Percentiles rank a stretch among this genome's conserved stretches.
Conservation (phyloP, 2,888 invertebrate genomes). For the Tachystola acroxantha region DNA sequence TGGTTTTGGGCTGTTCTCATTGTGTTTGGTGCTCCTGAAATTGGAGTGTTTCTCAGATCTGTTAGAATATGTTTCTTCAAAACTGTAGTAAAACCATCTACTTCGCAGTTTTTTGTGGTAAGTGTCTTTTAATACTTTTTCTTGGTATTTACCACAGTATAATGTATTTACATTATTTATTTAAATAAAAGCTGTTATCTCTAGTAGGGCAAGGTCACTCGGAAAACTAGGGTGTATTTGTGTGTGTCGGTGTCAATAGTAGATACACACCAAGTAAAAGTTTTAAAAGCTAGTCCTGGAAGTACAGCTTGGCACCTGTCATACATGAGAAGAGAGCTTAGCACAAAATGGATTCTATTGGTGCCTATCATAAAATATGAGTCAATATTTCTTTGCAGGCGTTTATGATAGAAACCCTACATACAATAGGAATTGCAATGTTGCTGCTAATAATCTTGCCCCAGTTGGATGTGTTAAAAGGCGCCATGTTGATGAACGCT, state of each 20-base stretch:
- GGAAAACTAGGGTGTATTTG: too few relatives aligned
- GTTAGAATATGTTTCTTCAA: slow-evolving; percentile 86
- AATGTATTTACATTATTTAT: too few relatives aligned
- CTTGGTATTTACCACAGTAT: background rate
- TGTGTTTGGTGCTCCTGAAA: slow-evolving; percentile 86
- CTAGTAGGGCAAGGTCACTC: too few relatives aligned
- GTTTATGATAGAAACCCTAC: slow-evolving; percentile 86
- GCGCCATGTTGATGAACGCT: slow-evolving; percentile 90
- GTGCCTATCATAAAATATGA: too few relatives aligned
- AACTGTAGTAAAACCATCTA: slow-evolving; percentile 77
- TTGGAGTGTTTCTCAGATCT: slow-evolving; percentile 84
- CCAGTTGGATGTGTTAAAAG: slow-evolving; percentile 87
- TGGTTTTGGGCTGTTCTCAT: slow-evolving; percentile 91
- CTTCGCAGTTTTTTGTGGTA: slow-evolving; percentile 77
- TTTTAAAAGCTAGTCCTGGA: too few relatives aligned
- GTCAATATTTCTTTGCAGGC: too few relatives aligned
- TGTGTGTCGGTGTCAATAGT: too few relatives aligned
- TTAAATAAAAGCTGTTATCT: too few relatives aligned
- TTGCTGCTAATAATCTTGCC: slow-evolving; percentile 88
- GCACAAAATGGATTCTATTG: too few relatives aligned
- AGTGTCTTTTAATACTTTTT: slow-evolving; percentile 20
- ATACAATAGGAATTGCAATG: slow-evolving; percentile 86
- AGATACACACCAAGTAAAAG: too few relatives aligned
- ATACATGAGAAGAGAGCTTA: too few relatives aligned
- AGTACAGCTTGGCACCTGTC: too few relatives aligned